These are phyloP conservation scores for Hyalella azteca DNA, from an alignment of 2,888 invertebrate species.

Conservation along the genomic window DNA sequence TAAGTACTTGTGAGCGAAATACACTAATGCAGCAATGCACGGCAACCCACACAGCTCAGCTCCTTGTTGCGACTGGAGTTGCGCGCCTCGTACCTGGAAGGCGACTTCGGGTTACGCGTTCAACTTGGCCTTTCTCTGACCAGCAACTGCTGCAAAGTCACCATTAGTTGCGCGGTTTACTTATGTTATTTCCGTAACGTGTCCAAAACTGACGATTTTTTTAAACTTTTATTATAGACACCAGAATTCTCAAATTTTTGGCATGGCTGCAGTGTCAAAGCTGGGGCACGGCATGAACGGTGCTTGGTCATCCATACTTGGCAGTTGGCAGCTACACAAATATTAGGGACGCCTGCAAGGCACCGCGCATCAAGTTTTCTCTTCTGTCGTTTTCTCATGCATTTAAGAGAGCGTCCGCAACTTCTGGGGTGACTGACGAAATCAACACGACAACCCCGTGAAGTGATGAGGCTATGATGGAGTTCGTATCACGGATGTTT, in stretches of 20 bases:
- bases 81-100: not conserved
- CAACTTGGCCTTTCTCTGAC: constrained; percentile 1
- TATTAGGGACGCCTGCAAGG: not conserved
- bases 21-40: not conserved
- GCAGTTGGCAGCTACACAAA: not conserved
- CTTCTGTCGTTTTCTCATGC: not conserved
- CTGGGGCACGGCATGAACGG: not conserved
- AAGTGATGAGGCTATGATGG: too few relatives aligned
- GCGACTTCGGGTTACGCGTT: not conserved
- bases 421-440: not conserved
- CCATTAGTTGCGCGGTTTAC: not conserved
- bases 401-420: not conserved
- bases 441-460: too few relatives aligned
- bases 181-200: too few relatives aligned
- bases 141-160: not conserved
- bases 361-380: not conserved
- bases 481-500: too few relatives aligned
- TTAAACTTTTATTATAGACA: too few relatives aligned
- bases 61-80: not conserved
- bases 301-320: not conserved
- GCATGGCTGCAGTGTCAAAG: too few relatives aligned
- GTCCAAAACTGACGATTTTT: too few relatives aligned
- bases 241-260: too few relatives aligned
- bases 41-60: not conserved
- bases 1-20: too few relatives aligned